Evolutionary conservation across 30 jellyfish, hydroid and myxozoan genomes (phyloP).

Genomic region (Chrysaora quinquecirrha): DNA sequence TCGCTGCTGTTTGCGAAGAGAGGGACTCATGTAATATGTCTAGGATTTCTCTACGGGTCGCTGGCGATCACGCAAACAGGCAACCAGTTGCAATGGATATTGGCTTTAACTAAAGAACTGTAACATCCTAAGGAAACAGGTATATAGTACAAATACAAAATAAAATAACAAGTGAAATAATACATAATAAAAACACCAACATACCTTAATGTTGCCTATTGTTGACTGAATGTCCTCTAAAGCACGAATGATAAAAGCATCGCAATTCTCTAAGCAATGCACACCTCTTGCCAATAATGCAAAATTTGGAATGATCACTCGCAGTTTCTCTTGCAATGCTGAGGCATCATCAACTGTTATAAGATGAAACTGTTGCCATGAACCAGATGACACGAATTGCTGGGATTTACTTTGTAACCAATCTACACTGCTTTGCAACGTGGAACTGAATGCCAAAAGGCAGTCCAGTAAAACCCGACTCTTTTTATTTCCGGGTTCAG

Average conservation of each 20-base stretch:
- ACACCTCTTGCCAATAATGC: conserved; percentile 4
- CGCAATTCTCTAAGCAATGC: conserved; percentile 35
- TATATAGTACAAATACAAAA: no score
- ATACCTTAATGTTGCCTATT: conserved; percentile 50
- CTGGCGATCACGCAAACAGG: no score
- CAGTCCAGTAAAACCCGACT: conserved; percentile 4
- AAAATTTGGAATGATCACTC: conserved; percentile 33
- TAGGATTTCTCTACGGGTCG: no score
- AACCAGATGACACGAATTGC: conserved; percentile 69
- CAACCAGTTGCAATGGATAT: no score
- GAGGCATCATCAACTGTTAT: conserved; percentile 41
- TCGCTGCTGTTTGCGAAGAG: no score
- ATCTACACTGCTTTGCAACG: conserved; percentile 32
- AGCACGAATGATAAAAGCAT: background rate
- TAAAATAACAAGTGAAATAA: no score
- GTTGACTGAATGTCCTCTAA: conserved; percentile 9
- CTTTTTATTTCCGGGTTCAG: conserved; percentile 1
- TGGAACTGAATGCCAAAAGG: conserved; percentile 3
- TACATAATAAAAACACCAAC: no score
- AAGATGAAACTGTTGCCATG: conserved; percentile 70
- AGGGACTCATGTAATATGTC: no score
- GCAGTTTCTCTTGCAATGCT: conserved; percentile 43
- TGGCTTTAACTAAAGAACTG: no score
- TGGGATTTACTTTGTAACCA: conserved; percentile 72
- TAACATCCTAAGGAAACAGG: no score